Conservation (phyloP, 1,140 invertebrate species). For the Drosophila obscura region DNA sequence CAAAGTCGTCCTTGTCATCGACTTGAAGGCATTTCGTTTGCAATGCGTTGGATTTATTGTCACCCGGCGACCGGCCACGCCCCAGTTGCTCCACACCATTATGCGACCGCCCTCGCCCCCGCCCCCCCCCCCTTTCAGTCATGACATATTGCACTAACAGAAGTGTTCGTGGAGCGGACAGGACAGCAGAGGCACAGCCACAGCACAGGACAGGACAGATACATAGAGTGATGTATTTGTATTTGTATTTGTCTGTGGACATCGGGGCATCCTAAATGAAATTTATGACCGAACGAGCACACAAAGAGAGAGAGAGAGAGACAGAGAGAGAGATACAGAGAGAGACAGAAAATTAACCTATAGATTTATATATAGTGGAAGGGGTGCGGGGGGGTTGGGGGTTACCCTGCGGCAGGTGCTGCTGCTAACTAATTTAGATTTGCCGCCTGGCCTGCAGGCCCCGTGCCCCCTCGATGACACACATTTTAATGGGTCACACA, state of each 20-base stretch:
- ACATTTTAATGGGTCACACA: conserved; percentile 28
- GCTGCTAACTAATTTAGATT: conserved; percentile 44
- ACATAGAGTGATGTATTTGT: conserved; percentile 50
- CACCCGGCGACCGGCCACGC: conserved; percentile 24
- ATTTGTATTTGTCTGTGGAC: conserved; percentile 33
- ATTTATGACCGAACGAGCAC: conserved; percentile 34
- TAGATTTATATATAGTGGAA: conserved; percentile 4
- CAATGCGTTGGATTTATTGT: conserved; percentile 48
- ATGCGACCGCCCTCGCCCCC: not conserved
- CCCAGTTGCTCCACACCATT: not conserved
- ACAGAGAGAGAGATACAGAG: not conserved
- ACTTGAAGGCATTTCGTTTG: conserved; percentile 49
- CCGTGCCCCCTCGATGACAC: not conserved
- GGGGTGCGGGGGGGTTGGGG: not conserved
- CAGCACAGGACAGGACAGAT: not conserved
- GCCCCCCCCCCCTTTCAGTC: too few relatives aligned
- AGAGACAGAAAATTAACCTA: conserved; percentile 35
- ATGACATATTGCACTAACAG: conserved; percentile 11
- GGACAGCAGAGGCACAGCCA: too few relatives aligned
- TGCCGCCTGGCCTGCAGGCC: conserved; percentile 15
- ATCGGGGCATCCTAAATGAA: conserved; percentile 36
- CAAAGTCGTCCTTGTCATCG: conserved; percentile 46
- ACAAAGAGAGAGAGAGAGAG: conserved; percentile 15
- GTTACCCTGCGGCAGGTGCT: conserved; percentile 42
- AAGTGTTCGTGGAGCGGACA: conserved; percentile 6